These are phyloP conservation scores for Sesamia inferens DNA, from an alignment of 2,888 invertebrate species.

Conservation along the genomic window DNA sequence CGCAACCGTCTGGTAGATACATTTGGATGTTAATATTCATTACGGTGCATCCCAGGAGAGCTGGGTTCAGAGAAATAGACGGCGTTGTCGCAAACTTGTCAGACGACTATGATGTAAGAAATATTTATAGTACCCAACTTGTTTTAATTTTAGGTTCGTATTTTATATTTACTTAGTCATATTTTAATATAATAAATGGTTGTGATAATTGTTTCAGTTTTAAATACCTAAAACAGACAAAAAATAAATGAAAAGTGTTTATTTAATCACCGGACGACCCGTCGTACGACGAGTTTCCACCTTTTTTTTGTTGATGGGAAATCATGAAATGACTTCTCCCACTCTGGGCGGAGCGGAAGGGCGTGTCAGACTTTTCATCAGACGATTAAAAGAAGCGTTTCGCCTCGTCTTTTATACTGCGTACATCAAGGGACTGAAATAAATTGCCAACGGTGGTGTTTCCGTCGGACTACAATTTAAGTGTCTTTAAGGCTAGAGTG, in stretches of 20 bases:
- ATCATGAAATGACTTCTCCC: no score
- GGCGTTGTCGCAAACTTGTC: constrained; percentile 69
- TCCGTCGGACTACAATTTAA: no score
- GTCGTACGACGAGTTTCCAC: no score
- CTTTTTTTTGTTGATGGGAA: no score
- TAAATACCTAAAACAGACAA: background rate
- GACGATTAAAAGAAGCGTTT: no score
- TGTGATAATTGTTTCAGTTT: background rate
- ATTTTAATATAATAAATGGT: background rate
- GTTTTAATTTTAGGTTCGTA: background rate
- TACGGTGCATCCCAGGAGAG: constrained; percentile 77
- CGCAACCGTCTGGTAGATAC: constrained; percentile 69
- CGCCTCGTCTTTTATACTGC: no score
- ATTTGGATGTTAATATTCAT: constrained; percentile 86
- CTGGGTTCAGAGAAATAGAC: constrained; percentile 79
- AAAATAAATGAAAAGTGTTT: background rate
- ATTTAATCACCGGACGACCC: background rate
- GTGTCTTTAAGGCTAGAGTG: no score
- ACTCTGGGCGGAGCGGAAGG: no score
- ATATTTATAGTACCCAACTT: constrained; percentile 20
- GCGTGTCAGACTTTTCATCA: no score
- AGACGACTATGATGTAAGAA: constrained; percentile 52
- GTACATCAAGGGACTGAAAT: no score
- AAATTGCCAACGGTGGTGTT: no score
- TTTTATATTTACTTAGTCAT: background rate